A percentile compares a stretch with the other conserved stretches of the same genome.
phyloP scores from a whole-genome alignment of 1,140 invertebrate species.

The Leptinotarsa undecemlineata region DNA sequence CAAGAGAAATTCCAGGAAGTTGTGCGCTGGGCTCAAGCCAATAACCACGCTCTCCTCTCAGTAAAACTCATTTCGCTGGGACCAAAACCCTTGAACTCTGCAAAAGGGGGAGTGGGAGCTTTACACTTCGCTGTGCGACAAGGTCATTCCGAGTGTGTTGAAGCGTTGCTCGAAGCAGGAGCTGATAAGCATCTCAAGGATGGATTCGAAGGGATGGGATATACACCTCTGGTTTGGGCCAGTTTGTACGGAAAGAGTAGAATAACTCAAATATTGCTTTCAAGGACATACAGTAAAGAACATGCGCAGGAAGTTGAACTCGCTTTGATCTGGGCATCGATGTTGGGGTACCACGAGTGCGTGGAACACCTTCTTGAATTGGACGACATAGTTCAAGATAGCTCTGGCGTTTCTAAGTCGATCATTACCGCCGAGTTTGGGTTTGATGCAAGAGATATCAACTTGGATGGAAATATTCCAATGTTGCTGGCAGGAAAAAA shows the following conservation, averaged over 20 bases:
- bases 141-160: slow-evolving; percentile 2
- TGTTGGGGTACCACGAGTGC: slow-evolving; percentile 7
- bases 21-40: not conserved
- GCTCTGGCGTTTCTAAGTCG: not conserved
- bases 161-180: slow-evolving; percentile 1
- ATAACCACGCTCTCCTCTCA: not conserved
- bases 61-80: not conserved
- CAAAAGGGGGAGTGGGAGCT: not conserved
- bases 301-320: not conserved
- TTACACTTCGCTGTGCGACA: slow-evolving; percentile 9
- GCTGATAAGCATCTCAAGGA: not conserved
- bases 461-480: slow-evolving; percentile 5
- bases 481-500: slow-evolving; percentile 11
- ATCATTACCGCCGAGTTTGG: slow-evolving; percentile 7
- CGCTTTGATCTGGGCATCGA: slow-evolving; percentile 11
- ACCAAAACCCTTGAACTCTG: not conserved
- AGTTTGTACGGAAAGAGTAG: not conserved
- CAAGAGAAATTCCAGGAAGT: not conserved
- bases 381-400: not conserved
- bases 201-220: not conserved
- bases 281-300: not conserved
- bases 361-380: not conserved
- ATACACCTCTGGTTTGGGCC: slow-evolving; percentile 6
- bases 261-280: not conserved
- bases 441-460: not conserved